These are phyloP conservation scores for Fregata magnificens DNA, from an alignment of 2,113 vertebrate genomes.

Conservation along the genomic window DNA sequence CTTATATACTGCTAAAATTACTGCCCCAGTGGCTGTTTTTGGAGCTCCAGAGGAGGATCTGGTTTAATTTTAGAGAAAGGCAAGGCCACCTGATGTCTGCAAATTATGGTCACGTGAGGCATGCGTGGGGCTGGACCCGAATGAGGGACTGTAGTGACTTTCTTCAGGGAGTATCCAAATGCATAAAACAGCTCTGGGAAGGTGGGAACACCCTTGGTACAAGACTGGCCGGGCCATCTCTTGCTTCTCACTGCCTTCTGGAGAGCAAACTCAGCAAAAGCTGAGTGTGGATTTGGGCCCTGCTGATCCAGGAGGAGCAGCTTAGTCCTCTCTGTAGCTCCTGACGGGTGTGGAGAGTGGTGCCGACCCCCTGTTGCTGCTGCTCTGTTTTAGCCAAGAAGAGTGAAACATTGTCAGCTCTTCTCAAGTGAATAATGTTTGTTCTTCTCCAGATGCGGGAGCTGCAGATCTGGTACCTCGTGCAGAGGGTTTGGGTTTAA, in stretches of 20 bases:
- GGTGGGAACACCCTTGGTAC: accelerated
- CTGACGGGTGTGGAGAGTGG: background rate
- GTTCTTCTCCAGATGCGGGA: background rate
- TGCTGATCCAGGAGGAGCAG: background rate
- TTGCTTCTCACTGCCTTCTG: background rate
- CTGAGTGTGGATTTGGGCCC: background rate
- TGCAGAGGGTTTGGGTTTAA: background rate
- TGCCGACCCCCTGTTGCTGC: background rate
- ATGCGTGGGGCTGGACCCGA: background rate
- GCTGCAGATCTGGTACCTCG: accelerated
- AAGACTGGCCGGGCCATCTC: accelerated
- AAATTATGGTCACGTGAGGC: background rate
- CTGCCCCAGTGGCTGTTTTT: background rate
- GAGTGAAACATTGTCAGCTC: background rate
- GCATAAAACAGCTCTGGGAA: background rate
- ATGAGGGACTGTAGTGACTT: background rate
- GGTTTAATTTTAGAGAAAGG: background rate
- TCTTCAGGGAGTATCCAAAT: background rate
- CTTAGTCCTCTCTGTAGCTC: background rate
- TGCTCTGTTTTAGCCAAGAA: background rate
- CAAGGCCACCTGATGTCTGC: background rate
- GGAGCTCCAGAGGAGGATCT: background rate
- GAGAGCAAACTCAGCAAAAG: background rate
- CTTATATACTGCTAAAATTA: background rate
- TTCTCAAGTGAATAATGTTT: background rate